Percentiles rank a stretch among this genome's conserved stretches.
Evolutionary conservation across 2,888 invertebrate species (phyloP).

Genomic region (Theodoxus fluviatilis): DNA sequence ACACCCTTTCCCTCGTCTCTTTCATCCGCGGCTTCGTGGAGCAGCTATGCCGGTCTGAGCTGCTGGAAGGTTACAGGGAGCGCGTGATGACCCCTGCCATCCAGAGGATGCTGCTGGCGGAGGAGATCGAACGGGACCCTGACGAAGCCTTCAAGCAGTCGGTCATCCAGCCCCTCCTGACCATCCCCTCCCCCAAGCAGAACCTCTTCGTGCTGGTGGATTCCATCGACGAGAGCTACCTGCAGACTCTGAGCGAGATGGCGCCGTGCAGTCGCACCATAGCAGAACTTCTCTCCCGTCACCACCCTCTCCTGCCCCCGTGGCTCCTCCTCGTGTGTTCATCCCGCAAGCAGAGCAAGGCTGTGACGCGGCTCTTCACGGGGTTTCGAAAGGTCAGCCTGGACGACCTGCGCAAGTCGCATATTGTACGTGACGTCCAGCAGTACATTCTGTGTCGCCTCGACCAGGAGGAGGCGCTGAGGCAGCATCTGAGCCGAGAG

Average conservation of each 20-base stretch:
- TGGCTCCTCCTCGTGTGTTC: constrained; percentile 92
- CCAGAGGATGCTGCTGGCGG: constrained; percentile 73
- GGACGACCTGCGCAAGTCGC: constrained; percentile 83
- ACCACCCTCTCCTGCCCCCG: constrained; percentile 89
- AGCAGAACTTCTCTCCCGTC: constrained; percentile 80
- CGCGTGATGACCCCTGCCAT: constrained; percentile 77
- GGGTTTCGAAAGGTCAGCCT: constrained; percentile 88
- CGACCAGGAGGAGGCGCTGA: constrained; percentile 85
- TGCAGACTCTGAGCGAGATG: constrained; percentile 50
- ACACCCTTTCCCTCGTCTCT: constrained; percentile 81
- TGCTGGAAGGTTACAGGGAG: constrained; percentile 52
- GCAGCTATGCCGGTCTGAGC: constrained; percentile 73
- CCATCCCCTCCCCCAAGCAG: constrained; percentile 79
- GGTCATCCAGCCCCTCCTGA: constrained; percentile 83
- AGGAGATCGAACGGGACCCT: constrained; percentile 83
- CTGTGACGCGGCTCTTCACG: constrained; percentile 75
- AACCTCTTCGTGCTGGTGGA: constrained; percentile 87
- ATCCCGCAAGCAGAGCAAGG: constrained; percentile 79
- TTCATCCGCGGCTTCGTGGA: constrained; percentile 72
- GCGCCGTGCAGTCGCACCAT: constrained; percentile 60
- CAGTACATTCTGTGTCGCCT: constrained; percentile 86
- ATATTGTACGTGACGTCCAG: constrained; percentile 91
- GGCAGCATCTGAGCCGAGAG: constrained; percentile 87
- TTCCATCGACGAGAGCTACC: constrained; percentile 81
- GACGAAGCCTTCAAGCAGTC: constrained; percentile 91